phyloP scores from a whole-genome alignment of 2,888 invertebrate genomes.

The Drosophila multiciliata region DNA sequence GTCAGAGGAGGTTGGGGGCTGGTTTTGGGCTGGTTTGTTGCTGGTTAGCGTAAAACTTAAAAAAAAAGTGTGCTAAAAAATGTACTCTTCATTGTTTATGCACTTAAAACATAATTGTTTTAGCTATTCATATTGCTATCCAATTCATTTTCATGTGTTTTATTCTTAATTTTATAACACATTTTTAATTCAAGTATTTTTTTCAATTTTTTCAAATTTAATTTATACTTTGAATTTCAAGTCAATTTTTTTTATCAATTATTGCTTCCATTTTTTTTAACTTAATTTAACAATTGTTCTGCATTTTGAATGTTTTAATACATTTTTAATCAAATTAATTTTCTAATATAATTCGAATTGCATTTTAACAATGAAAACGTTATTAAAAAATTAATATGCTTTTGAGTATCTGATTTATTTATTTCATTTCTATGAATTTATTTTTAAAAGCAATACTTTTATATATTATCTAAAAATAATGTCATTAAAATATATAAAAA shows the following conservation, averaged over 20 bases:
- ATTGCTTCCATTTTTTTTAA: background rate
- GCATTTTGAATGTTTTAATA: no score
- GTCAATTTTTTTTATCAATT: background rate
- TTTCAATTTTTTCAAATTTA: background rate
- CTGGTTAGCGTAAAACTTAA: conserved; percentile 5
- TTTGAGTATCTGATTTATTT: background rate
- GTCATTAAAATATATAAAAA: background rate
- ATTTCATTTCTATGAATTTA: background rate
- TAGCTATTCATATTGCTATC: background rate
- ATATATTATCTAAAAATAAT: background rate
- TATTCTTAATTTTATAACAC: background rate
- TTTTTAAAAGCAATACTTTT: background rate
- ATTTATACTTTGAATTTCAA: no score
- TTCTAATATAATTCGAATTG: no score
- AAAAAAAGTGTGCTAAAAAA: conserved; percentile 12
- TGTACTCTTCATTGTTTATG: conserved; percentile 7
- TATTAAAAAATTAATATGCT: background rate
- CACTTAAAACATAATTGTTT: background rate
- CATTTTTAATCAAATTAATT: no score
- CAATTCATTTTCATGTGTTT: background rate
- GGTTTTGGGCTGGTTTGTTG: background rate
- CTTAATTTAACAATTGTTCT: no score
- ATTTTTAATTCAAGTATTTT: background rate
- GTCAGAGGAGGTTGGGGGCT: background rate
- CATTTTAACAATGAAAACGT: no score